A percentile compares a stretch with the other conserved stretches of the same genome.
These are phyloP conservation scores for Synchiropus splendidus DNA, from an alignment of 2,113 vertebrate genomes.

Conservation along the genomic window DNA sequence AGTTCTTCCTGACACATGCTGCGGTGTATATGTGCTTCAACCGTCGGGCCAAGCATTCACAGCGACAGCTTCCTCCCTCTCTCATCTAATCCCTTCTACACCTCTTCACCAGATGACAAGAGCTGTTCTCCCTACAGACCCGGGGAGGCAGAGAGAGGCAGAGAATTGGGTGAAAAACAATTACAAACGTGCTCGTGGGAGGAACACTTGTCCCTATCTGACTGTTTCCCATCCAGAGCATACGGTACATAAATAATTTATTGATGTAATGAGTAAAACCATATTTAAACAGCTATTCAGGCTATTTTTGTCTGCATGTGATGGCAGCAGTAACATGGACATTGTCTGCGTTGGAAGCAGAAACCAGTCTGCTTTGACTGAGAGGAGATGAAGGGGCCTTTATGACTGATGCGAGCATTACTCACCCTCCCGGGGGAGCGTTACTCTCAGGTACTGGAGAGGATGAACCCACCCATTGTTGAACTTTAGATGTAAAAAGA, in stretches of 20 bases:
- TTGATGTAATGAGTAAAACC: constrained; percentile 5
- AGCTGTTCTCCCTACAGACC: constrained; percentile 32
- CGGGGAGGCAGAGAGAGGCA: constrained; percentile 11
- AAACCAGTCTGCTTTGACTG: constrained; percentile 2
- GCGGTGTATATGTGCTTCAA: constrained; percentile 28
- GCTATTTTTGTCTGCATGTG: constrained; percentile 4
- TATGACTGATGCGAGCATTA: constrained; percentile 7
- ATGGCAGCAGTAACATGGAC: background rate
- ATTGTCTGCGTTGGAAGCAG: constrained; percentile 8
- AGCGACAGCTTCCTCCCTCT: constrained; percentile 34
- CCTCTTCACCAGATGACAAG: constrained; percentile 45
- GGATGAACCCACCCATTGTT: too few relatives aligned
- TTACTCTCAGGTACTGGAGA: too few relatives aligned
- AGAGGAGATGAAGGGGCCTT: constrained; percentile 8
- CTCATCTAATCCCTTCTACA: constrained; percentile 28
- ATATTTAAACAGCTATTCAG: constrained; percentile 10
- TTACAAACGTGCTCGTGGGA: constrained; percentile 32
- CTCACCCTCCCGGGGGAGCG: too few relatives aligned
- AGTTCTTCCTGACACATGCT: constrained; percentile 17
- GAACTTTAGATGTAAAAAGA: too few relatives aligned
- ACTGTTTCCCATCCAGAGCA: constrained; percentile 8
- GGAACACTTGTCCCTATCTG: constrained; percentile 25
- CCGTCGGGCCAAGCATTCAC: constrained; percentile 12
- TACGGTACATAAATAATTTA: constrained; percentile 6
- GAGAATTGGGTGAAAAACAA: constrained; percentile 30